phyloP scores from a whole-genome alignment of 64 coral and sea anemone genomes.

The Platygyra sinensis region DNA sequence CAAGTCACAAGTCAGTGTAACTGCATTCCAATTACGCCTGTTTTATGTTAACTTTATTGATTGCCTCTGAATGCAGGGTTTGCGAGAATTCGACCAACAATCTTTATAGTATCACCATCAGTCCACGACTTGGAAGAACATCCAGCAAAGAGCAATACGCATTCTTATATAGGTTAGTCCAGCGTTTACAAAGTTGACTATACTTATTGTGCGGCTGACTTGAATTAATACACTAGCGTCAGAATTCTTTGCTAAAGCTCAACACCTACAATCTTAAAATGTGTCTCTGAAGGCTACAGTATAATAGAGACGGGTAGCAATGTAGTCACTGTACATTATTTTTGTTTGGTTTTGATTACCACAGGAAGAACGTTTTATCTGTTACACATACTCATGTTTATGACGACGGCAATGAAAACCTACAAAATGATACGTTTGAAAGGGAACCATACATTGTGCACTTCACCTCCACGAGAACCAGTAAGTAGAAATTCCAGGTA shows the following conservation, averaged over 20 bases:
- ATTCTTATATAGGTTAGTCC: conserved; percentile 70
- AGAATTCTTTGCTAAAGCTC: too few species aligned
- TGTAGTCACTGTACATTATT: not conserved
- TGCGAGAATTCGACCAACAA: not conserved
- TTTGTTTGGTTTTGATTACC: not conserved
- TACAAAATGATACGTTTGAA: conserved; percentile 69
- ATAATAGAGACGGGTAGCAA: not conserved
- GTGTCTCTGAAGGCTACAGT: not conserved
- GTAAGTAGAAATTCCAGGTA: conserved; percentile 35
- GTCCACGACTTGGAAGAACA: conserved; percentile 73
- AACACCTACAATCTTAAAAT: not conserved
- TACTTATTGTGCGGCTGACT: too few species aligned
- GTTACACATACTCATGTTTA: conserved; percentile 60
- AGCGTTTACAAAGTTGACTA: not conserved
- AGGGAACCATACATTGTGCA: conserved; percentile 89
- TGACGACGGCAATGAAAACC: conserved; percentile 76
- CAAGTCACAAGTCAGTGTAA: not conserved
- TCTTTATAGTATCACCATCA: conserved; percentile 56
- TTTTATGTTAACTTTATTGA: not conserved
- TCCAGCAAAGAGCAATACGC: conserved; percentile 84
- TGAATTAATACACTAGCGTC: too few species aligned
- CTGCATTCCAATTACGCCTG: not conserved
- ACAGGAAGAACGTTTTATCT: conserved; percentile 51
- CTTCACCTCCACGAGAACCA: conserved; percentile 49
- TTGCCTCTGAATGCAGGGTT: not conserved